Percentiles rank a stretch among this genome's conserved stretches.
Conservation (phyloP, 2,797 vertebrate species). For the Pseudomugil tenellus region DNA sequence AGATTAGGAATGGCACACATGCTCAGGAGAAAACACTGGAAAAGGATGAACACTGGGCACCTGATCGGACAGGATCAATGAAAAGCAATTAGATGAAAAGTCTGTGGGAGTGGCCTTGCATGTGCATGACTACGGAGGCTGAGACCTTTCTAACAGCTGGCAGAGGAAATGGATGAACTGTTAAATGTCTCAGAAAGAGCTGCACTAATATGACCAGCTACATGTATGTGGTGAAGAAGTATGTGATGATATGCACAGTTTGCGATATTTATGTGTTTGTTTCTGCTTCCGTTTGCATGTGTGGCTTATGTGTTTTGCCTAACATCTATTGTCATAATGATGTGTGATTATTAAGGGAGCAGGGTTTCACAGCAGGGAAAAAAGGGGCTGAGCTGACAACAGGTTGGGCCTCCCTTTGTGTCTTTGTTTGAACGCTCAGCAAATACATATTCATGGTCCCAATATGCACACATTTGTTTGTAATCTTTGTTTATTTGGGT, state of each 20-base stretch:
- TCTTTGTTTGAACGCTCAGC: slow-evolving; percentile 67
- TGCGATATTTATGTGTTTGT: slow-evolving; percentile 53
- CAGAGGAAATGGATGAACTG: slow-evolving; percentile 19
- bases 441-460: slow-evolving; percentile 76
- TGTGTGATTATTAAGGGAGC: slow-evolving; percentile 76
- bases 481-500: slow-evolving; percentile 69
- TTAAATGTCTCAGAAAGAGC: slow-evolving; percentile 20
- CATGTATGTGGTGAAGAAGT: slow-evolving; percentile 24
- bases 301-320: slow-evolving; percentile 70
- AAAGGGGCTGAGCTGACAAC: slow-evolving; percentile 73
- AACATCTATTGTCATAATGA: slow-evolving; percentile 78
- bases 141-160: slow-evolving; percentile 51
- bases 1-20: slow-evolving; percentile 68
- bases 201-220: slow-evolving; percentile 13
- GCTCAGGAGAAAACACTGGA: slow-evolving; percentile 60
- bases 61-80: slow-evolving; percentile 84
- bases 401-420: slow-evolving; percentile 77
- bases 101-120: slow-evolving; percentile 49
- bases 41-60: slow-evolving; percentile 80
- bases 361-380: slow-evolving; percentile 72
- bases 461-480: slow-evolving; percentile 66
- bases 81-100: slow-evolving; percentile 84
- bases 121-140: slow-evolving; percentile 22
- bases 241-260: slow-evolving; percentile 32
- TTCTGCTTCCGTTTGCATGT: slow-evolving; percentile 48